Base-by-base conservation (phyloP, 2,113 vertebrate species). In the Aptenodytes patagonicus region DNA sequence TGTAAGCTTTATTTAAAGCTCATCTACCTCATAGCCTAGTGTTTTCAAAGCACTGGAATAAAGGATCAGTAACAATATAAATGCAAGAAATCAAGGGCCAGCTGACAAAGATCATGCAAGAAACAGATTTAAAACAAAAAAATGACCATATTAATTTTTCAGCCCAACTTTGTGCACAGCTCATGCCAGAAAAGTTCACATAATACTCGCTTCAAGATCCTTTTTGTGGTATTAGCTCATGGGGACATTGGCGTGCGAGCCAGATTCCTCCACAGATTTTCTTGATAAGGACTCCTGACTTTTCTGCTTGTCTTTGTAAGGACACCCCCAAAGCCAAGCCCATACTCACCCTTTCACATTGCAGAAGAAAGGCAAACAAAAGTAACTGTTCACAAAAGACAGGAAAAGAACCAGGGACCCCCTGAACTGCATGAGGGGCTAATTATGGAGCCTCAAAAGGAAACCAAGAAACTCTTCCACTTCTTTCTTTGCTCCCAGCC, bases 211-310 rank as follows among this genome's bases (percentile, higher is more conserved):
- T 87, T 62, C 57, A 61, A 61, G 40, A 66, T 34, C 46, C 34
- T 87, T 84, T 76, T 38, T 24, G 46, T 58, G 36, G 5, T 38
- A 17, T 83, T 64, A 89, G 31, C 38, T 71, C 72, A 15, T 1
- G 34, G 32, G 25, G 57, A 49, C 11, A 38, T 34, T 0, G 0
- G 17, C 4, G 2, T 10, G 9, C 0, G 3, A 87, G 54, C 7
- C 62, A 61, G 28, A 76, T 42, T 85, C 58, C 61, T 79, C 44
- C 69, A 62, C 31, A 81, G 32, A n/a, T 20, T 17, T 62, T 77
- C 34, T 44, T 60, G 57, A 49, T 49, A 69, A 87, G 52, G 49
- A 71, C 21, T 69, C 40, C 60, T 58, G 70, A 69, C 12, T 36
- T 71, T 47, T 58, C 58, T 89, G 88, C 47, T 84, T 22, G 0